phyloP scores from a whole-genome alignment of 2,888 invertebrate genomes.

The Brassicogethes aeneus region DNA sequence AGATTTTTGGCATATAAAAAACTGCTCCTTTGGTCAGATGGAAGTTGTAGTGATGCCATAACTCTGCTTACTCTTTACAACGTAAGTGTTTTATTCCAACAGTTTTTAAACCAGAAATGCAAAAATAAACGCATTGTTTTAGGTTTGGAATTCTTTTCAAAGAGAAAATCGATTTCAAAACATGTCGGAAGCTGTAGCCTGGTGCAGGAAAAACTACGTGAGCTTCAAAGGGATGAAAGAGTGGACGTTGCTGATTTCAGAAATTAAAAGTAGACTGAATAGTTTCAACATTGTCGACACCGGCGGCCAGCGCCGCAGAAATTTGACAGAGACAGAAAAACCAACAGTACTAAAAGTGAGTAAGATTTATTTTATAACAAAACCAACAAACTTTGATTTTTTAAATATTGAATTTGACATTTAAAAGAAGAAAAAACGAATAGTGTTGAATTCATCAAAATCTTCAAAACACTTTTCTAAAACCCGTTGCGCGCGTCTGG shows the following conservation, averaged over 20 bases:
- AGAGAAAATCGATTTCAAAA: slow-evolving; percentile 22
- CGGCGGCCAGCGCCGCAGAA: slow-evolving; percentile 38
- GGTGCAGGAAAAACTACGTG: slow-evolving; percentile 63
- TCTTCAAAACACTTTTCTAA: no score
- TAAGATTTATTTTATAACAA: no score
- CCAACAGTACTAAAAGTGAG: slow-evolving; percentile 56
- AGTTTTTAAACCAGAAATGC: neutral
- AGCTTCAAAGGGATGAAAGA: slow-evolving; percentile 66
- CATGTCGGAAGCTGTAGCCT: slow-evolving; percentile 34
- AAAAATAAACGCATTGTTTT: neutral
- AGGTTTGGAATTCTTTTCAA: slow-evolving; percentile 54
- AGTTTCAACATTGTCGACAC: slow-evolving; percentile 51
- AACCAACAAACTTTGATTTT: no score
- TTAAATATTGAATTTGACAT: no score
- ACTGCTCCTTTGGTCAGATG: slow-evolving; percentile 73
- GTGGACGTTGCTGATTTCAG: slow-evolving; percentile 60
- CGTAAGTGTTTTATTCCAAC: no score
- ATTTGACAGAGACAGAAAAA: slow-evolving; percentile 45
- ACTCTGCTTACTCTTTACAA: slow-evolving; percentile 72
- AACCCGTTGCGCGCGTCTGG: no score
- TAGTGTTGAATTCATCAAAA: no score
- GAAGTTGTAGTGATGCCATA: slow-evolving; percentile 77
- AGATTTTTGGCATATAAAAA: slow-evolving; percentile 63
- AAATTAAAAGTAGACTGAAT: slow-evolving; percentile 56
- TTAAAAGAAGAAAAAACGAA: no score